These are phyloP conservation scores for Pseudomyrmex flavicornis DNA, from an alignment of 1,140 invertebrate species.

Conservation along the genomic window DNA sequence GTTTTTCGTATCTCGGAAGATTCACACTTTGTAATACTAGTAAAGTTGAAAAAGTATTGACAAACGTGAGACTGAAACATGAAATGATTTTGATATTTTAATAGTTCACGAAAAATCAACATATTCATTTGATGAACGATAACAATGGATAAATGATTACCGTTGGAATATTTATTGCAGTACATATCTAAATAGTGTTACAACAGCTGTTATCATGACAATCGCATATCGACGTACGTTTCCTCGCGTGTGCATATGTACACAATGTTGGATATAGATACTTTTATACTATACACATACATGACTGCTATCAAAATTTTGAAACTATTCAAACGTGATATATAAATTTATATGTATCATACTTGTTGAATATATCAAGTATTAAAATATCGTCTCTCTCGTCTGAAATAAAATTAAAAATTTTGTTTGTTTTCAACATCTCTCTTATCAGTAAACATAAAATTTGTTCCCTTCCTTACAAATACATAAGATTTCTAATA, in stretches of 20 bases:
- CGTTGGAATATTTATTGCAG: conserved; percentile 51
- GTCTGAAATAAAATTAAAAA: conserved; percentile 53
- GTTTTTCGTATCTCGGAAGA: not conserved
- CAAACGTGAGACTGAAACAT: not conserved
- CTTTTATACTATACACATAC: conserved; percentile 55
- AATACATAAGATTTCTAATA: conserved; percentile 28
- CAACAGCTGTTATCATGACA: conserved; percentile 57
- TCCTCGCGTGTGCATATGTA: conserved; percentile 26
- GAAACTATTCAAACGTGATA: conserved; percentile 40
- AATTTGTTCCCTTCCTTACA: conserved; percentile 54
- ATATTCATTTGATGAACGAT: not conserved
- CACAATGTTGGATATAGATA: conserved; percentile 42
- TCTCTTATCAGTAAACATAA: conserved; percentile 48
- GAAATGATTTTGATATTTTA: conserved; percentile 9
- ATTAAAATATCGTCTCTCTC: conserved; percentile 52
- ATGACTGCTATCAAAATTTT: conserved; percentile 56
- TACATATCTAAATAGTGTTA: conserved; percentile 45
- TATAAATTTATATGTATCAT: conserved; percentile 45
- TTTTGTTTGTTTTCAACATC: conserved; percentile 32
- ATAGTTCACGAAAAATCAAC: conserved; percentile 1
- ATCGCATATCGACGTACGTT: conserved; percentile 39
- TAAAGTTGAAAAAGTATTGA: too few species aligned
- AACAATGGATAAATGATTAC: conserved; percentile 15
- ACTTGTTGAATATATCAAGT: conserved; percentile 54
- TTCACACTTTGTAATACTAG: not conserved